These are phyloP conservation scores for Grapholita molesta DNA, from an alignment of 1,140 invertebrate genomes.

Conservation along the genomic window DNA sequence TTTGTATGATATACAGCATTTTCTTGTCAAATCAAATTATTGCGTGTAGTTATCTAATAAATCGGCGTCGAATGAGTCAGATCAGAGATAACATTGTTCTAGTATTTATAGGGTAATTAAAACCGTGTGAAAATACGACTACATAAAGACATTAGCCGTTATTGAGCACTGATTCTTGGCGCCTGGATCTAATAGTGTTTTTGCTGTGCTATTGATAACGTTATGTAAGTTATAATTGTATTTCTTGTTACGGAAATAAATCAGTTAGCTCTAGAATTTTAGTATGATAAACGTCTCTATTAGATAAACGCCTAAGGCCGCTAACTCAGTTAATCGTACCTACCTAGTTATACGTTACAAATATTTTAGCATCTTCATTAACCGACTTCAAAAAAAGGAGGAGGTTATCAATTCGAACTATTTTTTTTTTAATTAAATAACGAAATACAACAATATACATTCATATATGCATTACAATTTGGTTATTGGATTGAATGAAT, in stretches of 20 bases:
- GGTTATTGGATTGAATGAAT: too few species aligned
- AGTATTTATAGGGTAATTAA: constrained; percentile 7
- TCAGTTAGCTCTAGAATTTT: not conserved
- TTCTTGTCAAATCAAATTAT: constrained; percentile 5
- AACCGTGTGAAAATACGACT: constrained; percentile 3
- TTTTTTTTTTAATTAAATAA: too few species aligned
- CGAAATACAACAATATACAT: too few species aligned
- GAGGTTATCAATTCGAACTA: too few species aligned
- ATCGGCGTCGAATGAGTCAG: not conserved
- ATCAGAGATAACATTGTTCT: constrained; percentile 7
- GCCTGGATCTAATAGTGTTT: not conserved
- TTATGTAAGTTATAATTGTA: not conserved
- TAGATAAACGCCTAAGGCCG: not conserved
- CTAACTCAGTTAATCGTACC: not conserved
- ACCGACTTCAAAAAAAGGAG: too few species aligned
- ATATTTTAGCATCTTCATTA: too few species aligned
- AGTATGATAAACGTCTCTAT: not conserved
- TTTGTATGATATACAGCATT: not conserved
- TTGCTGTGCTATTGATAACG: not conserved
- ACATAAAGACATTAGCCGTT: constrained; percentile 10
- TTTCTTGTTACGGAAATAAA: not conserved
- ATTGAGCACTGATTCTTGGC: not conserved
- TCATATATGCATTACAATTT: too few species aligned
- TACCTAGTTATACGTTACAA: too few species aligned
- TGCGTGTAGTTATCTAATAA: constrained; percentile 2